Percentiles rank a stretch among this genome's conserved stretches.
These are phyloP conservation scores for Drosophila guanche DNA, from an alignment of 1,140 invertebrate genomes.

Conservation along the genomic window DNA sequence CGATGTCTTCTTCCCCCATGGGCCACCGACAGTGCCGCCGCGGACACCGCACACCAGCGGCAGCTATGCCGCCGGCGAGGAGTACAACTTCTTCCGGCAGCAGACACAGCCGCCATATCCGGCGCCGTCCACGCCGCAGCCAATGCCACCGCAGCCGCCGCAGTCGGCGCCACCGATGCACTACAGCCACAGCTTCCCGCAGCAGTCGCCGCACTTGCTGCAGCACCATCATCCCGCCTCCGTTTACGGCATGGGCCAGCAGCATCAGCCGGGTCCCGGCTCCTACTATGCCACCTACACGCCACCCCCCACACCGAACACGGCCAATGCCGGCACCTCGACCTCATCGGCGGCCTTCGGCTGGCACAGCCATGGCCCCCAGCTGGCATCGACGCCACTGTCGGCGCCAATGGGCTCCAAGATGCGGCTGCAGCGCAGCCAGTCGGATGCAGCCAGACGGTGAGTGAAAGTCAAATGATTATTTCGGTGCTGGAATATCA, in stretches of 20 bases:
- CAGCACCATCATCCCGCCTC: slow-evolving; percentile 60
- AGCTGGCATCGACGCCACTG: slow-evolving; percentile 58
- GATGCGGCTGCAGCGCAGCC: slow-evolving; percentile 78
- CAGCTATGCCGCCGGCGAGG: slow-evolving; percentile 74
- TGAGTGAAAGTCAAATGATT: slow-evolving; percentile 36
- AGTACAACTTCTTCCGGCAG: slow-evolving; percentile 75
- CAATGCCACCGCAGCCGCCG: slow-evolving; percentile 67
- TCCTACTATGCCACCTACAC: slow-evolving; percentile 74
- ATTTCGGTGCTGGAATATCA: too few species aligned
- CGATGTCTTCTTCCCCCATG: slow-evolving; percentile 76
- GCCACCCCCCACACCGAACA: slow-evolving; percentile 79
- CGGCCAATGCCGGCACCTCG: slow-evolving; percentile 60
- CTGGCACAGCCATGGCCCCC: slow-evolving; percentile 49
- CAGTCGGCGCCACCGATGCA: slow-evolving; percentile 78
- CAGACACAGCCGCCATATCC: slow-evolving; percentile 55
- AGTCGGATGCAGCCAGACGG: slow-evolving; percentile 81
- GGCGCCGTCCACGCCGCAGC: slow-evolving; percentile 68
- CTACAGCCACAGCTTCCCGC: slow-evolving; percentile 72
- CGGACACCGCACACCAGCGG: slow-evolving; percentile 73
- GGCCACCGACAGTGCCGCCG: slow-evolving; percentile 49
- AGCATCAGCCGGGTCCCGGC: slow-evolving; percentile 20
- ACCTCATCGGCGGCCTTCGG: slow-evolving; percentile 47
- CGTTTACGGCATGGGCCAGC: slow-evolving; percentile 34
- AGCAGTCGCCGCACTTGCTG: slow-evolving; percentile 65
- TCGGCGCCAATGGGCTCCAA: slow-evolving; percentile 61